phyloP scores from a whole-genome alignment of 2,888 invertebrate species.

The Ichneumoninae sp. region DNA sequence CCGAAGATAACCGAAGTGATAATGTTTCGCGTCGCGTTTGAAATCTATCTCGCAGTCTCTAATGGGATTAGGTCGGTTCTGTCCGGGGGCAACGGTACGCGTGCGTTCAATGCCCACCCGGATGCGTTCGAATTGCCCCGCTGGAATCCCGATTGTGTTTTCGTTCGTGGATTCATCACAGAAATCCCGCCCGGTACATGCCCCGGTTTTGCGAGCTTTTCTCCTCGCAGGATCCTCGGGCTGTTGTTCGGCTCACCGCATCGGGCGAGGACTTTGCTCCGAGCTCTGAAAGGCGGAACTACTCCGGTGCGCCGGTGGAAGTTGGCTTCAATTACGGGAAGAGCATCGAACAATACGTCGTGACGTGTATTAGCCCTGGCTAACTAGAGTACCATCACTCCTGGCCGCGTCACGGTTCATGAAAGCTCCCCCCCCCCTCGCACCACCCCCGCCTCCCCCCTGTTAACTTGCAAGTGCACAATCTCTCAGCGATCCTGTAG shows the following conservation, averaged over 20 bases:
- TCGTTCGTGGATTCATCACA: conserved; percentile 48
- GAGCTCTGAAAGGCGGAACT: conserved; percentile 30
- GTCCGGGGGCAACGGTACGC: neutral
- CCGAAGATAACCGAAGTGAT: neutral
- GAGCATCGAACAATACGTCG: conserved; percentile 67
- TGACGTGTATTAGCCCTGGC: conserved; percentile 55
- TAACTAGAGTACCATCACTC: conserved; percentile 49
- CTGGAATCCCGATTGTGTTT: conserved; percentile 59
- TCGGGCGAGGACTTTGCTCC: conserved; percentile 17
- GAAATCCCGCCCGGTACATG: conserved; percentile 37
- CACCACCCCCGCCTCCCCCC: neutral
- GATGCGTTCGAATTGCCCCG: conserved; percentile 36
- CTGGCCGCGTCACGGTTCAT: conserved; percentile 4
- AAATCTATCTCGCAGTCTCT: neutral
- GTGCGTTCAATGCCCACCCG: conserved; percentile 23
- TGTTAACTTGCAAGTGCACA: neutral
- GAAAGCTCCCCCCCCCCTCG: neutral
- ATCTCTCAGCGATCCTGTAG: conserved; percentile 5
- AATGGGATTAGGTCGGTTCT: conserved; percentile 12
- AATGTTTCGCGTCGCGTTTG: neutral
- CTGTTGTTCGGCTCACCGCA: conserved; percentile 40
- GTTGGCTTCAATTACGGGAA: conserved; percentile 69
- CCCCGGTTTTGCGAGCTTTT: conserved; percentile 26
- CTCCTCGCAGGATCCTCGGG: conserved; percentile 34
- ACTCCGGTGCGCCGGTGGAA: conserved; percentile 54